phyloP scores from a whole-genome alignment of 2,113 vertebrate genomes.

The Leptocoma aspasia region DNA sequence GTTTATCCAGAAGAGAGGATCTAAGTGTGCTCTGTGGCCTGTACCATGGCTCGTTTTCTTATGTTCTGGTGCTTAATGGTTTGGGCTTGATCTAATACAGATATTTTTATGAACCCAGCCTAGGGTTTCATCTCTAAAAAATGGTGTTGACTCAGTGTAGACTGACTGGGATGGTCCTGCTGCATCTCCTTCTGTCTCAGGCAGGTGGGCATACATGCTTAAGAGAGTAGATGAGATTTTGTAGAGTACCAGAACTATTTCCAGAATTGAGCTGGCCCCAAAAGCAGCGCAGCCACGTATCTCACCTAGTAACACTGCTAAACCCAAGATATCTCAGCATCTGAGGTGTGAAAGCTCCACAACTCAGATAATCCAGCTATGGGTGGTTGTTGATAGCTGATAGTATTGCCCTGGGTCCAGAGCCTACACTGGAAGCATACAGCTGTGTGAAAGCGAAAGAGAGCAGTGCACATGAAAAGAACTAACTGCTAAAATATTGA shows the following conservation, averaged over 20 bases:
- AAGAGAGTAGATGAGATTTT: not conserved
- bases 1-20: not conserved
- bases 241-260: constrained; percentile 7
- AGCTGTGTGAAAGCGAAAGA: constrained; percentile 7
- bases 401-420: not conserved
- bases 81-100: not conserved
- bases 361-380: not conserved
- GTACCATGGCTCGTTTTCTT: not conserved
- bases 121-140: not conserved
- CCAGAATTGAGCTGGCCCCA: not conserved
- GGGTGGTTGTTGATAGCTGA: not conserved
- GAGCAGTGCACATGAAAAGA: constrained; percentile 57
- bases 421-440: not conserved
- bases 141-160: rapidly evolving
- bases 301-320: constrained; percentile 46
- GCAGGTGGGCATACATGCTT: not conserved
- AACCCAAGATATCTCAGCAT: not conserved
- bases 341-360: constrained; percentile 11
- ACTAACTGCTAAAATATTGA: constrained; percentile 76
- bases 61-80: not conserved
- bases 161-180: not conserved
- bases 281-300: not conserved
- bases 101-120: not conserved
- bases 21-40: not conserved
- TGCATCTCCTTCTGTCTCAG: not conserved